phyloP scores from a whole-genome alignment of 1,140 invertebrate genomes.

The Drosophila sp. region DNA sequence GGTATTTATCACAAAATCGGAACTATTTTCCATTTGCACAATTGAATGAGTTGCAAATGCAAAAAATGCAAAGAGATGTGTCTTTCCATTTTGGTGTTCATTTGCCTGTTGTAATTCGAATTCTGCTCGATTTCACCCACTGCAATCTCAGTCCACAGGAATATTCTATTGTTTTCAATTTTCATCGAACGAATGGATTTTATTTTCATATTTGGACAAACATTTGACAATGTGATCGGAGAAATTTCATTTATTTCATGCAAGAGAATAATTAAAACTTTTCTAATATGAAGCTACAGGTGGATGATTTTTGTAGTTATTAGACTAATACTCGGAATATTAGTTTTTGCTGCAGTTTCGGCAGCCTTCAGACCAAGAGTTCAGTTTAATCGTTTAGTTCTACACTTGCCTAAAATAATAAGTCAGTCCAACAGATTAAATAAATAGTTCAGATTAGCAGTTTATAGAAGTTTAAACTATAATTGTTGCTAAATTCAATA shows the following conservation, averaged over 20 bases:
- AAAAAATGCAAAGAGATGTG: neutral
- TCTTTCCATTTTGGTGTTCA: constrained; percentile 24
- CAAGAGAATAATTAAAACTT: too few relatives aligned
- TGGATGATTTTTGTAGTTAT: too few relatives aligned
- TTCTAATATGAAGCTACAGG: too few relatives aligned
- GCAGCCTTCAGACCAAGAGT: too few relatives aligned
- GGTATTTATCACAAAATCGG: constrained; percentile 61
- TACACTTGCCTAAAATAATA: too few relatives aligned
- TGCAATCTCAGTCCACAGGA: constrained; percentile 12
- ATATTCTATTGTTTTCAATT: constrained; percentile 17
- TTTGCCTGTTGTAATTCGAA: constrained; percentile 34
- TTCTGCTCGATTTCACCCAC: constrained; percentile 43
- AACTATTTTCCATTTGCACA: constrained; percentile 67
- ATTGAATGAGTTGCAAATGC: constrained; percentile 52
- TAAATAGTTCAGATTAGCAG: too few relatives aligned
- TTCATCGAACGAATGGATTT: constrained; percentile 48
- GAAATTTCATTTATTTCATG: neutral
- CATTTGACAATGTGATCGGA: neutral
- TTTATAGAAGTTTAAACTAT: too few relatives aligned
- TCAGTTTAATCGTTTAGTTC: too few relatives aligned
- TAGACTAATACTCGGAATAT: too few relatives aligned
- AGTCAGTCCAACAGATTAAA: too few relatives aligned
- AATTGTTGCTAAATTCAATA: too few relatives aligned
- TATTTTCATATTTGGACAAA: constrained; percentile 26
- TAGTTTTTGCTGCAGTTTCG: too few relatives aligned